Evolutionary conservation across 2,113 vertebrate genomes (phyloP).

Genomic region (Lycocorax pyrrhopterus): DNA sequence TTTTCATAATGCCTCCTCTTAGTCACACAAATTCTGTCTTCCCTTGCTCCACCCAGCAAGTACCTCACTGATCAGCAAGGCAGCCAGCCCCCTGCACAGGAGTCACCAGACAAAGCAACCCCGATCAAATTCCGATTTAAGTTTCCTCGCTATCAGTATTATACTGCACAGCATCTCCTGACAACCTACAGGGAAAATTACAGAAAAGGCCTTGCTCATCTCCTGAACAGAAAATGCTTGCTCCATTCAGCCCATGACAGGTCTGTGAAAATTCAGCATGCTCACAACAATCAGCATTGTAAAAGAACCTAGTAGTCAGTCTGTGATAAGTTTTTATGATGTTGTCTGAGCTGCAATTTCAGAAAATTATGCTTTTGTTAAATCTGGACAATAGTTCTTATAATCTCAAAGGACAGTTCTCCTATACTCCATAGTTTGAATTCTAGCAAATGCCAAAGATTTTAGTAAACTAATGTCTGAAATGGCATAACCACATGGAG

Average conservation of each 20-base stretch:
- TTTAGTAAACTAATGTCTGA: background rate
- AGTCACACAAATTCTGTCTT: background rate
- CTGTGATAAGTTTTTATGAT: background rate
- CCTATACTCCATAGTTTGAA: background rate
- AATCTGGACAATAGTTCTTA: background rate
- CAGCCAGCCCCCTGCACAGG: background rate
- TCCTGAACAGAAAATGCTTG: background rate
- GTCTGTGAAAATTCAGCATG: background rate
- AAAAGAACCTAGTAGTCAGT: background rate
- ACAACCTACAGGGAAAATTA: background rate
- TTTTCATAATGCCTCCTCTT: background rate
- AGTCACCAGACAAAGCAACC: background rate
- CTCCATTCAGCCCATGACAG: background rate
- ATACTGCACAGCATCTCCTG: background rate
- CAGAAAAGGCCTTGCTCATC: background rate
- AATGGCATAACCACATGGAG: background rate
- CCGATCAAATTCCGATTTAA: background rate
- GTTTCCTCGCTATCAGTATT: accelerated
- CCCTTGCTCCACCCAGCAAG: background rate
- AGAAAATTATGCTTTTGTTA: background rate
- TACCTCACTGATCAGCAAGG: background rate
- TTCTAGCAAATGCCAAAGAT: background rate
- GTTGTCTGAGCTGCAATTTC: background rate
- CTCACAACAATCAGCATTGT: accelerated
- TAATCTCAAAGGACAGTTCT: background rate